Conservation (phyloP, 1,140 invertebrate genomes). For the Drosophila lowei region DNA sequence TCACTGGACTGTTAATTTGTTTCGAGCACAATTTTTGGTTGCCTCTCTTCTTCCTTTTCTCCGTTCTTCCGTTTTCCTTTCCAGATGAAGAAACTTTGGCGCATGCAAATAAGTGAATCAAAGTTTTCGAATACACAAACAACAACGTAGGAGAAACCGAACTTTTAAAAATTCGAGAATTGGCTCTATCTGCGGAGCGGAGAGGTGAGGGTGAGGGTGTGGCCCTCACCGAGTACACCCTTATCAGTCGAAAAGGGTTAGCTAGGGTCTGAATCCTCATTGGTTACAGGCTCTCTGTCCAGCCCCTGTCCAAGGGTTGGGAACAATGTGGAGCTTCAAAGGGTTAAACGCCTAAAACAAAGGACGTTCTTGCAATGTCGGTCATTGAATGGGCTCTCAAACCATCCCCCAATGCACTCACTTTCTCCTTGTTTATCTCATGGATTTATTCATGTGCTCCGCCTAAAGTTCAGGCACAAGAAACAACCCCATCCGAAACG, state of each 20-base stretch:
- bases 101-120: constrained; percentile 78
- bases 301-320: constrained; percentile 52
- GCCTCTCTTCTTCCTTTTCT: constrained; percentile 35
- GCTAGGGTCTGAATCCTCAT: constrained; percentile 28
- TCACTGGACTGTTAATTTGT: constrained; percentile 80
- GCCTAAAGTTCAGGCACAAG: background rate
- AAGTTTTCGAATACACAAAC: constrained; percentile 50
- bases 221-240: constrained; percentile 39
- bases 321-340: constrained; percentile 22
- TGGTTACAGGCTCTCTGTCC: constrained; percentile 51
- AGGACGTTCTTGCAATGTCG: constrained; percentile 8
- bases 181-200: background rate
- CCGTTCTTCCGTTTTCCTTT: constrained; percentile 41
- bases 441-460: constrained; percentile 7
- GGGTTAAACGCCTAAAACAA: constrained; percentile 67
- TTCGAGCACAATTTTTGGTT: constrained; percentile 51
- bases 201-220: constrained; percentile 30
- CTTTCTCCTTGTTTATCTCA: background rate
- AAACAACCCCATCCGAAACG: constrained; percentile 53
- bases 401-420: constrained; percentile 15
- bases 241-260: constrained; percentile 49
- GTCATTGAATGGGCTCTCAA: background rate
- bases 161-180: constrained; percentile 19
- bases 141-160: constrained; percentile 20
- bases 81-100: constrained; percentile 79